Base-by-base conservation (phyloP, 1,140 invertebrate genomes). In the Trichonephila clavata region DNA sequence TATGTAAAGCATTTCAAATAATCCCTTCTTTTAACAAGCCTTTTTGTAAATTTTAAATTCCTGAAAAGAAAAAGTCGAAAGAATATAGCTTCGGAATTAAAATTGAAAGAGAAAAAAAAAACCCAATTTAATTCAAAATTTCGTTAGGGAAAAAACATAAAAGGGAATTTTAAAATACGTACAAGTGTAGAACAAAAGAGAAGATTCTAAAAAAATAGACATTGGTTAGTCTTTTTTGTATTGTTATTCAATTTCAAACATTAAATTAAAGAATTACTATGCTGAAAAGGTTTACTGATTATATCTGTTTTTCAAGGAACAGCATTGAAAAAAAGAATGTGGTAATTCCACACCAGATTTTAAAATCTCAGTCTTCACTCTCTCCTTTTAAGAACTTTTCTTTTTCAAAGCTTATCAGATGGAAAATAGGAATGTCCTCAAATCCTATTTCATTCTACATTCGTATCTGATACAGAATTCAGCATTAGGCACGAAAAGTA, bases 301-400 rank as follows among this genome's bases (percentile, higher is more conserved):
- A 77, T 39, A 77, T 77, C 71, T 77, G 71, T 6, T 39, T 77
- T 77, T 77, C 32, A 32, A 77, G 18, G 71, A 18, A 20, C 71
- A 77, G 16, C 71, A 77, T 77, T 77, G 71, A 77, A 77, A 77
- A 39, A 77, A 77, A 77, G 68, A 77, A 77, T 32, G 68, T 77
- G 68, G 71, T 20, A 27, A 32, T 77, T 77, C 71, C 14, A 32
- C 27, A n/a, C 27, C 2, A 20, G 71, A 39, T 77, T 77, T 77
- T 77, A 77, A 77, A 77, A 77, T 77, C 24, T 5, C n/a, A n/a
- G 24, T 77, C 27, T 77, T 39, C 32, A 32, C 14, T 39, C 27
- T 77, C 27, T 77, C 32, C 71, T 77, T 77, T 77, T 77, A 77
- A 32, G 71, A 39, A 16, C 71, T 32, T 20, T 77, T 39, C 32